Percentiles rank a stretch among this genome's conserved stretches.
These are phyloP conservation scores for Axea sp. DNA, from an alignment of 2,888 invertebrate genomes.

Conservation along the genomic window DNA sequence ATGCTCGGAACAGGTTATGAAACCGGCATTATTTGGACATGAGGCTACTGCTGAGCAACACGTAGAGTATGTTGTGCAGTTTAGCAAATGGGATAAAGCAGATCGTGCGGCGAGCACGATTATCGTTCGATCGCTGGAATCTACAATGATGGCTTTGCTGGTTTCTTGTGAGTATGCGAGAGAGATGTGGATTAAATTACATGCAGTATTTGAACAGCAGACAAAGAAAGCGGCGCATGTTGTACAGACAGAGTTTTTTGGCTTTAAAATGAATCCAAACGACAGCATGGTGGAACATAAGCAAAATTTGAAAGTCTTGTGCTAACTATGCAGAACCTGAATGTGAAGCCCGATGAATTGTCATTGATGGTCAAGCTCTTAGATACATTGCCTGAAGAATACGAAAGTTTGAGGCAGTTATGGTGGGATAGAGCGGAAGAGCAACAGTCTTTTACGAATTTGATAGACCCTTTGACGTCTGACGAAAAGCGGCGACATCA, in stretches of 20 bases:
- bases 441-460: conserved; percentile 30
- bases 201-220: conserved; percentile 48
- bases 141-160: conserved; percentile 28
- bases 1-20: conserved; percentile 19
- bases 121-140: conserved; percentile 41
- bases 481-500: conserved; percentile 30
- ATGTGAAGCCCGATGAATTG: conserved; percentile 50
- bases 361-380: conserved; percentile 47
- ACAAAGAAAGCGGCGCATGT: conserved; percentile 49
- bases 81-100: conserved; percentile 22
- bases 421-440: conserved; percentile 48
- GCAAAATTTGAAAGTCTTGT: conserved; percentile 41
- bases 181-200: conserved; percentile 45
- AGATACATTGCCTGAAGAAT: conserved; percentile 45
- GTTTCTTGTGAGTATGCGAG: conserved; percentile 41
- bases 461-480: conserved; percentile 24
- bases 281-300: conserved; percentile 43
- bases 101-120: conserved; percentile 52
- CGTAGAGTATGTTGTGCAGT: neutral
- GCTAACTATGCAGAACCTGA: conserved; percentile 43
- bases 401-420: conserved; percentile 43
- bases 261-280: conserved; percentile 18
- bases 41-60: neutral
- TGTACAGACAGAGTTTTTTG: conserved; percentile 53
- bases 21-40: conserved; percentile 10